phyloP scores from a whole-genome alignment of 2,113 vertebrate species.

The Poeciliopsis retropinna region DNA sequence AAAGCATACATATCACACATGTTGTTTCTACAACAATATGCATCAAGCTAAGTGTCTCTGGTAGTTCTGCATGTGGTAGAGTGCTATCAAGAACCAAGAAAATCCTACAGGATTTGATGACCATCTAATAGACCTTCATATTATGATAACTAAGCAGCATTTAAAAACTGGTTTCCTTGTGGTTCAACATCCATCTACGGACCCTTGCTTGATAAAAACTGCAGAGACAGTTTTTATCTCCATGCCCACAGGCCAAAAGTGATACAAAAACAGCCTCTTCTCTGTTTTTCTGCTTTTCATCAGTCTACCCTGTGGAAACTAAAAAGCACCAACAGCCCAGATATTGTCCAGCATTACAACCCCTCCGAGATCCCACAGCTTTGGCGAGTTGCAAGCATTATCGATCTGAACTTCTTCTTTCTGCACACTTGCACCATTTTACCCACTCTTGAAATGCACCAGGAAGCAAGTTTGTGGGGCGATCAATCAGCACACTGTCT shows the following conservation, averaged over 20 bases:
- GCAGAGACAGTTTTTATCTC: constrained; percentile 13
- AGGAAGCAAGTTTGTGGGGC: constrained; percentile 52
- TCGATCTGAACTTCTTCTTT: constrained; percentile 25
- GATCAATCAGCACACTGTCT: constrained; percentile 56
- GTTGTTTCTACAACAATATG: no score
- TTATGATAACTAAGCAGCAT: not conserved
- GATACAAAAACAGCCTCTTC: constrained; percentile 4
- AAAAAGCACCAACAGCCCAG: not conserved
- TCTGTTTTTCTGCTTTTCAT: constrained; percentile 10
- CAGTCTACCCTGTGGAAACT: constrained; percentile 5
- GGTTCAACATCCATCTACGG: constrained; percentile 29
- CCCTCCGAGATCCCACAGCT: not conserved
- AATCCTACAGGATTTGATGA: not conserved
- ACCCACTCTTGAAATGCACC: constrained; percentile 32
- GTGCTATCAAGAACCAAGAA: not conserved
- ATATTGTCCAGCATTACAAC: constrained; percentile 11
- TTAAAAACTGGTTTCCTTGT: not conserved
- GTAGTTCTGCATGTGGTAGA: no score
- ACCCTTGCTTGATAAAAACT: constrained; percentile 21
- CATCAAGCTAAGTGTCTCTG: not conserved
- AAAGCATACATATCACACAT: no score
- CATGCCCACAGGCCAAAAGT: not conserved
- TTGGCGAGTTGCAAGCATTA: constrained; percentile 23
- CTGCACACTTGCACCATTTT: constrained; percentile 36
- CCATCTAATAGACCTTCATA: not conserved